Evolutionary conservation across 2,113 vertebrate species (phyloP).

Genomic region (Daboia siamensis): DNA sequence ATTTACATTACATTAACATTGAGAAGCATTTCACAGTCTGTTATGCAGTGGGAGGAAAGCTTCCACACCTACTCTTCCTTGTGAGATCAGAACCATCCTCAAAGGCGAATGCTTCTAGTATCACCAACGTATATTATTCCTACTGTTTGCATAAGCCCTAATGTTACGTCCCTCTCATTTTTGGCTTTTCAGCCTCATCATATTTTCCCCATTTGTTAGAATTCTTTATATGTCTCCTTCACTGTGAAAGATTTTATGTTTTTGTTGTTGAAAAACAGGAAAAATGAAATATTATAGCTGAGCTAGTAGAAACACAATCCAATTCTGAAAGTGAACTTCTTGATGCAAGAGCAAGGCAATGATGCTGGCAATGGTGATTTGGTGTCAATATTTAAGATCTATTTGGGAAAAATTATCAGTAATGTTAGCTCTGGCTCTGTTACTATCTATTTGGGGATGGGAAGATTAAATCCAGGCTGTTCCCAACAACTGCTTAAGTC

Average conservation of each 20-base stretch:
- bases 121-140: not conserved
- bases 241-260: not conserved
- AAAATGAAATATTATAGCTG: constrained; percentile 2
- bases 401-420: not conserved
- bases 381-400: not conserved
- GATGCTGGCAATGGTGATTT: constrained; percentile 10
- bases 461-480: not conserved
- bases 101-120: not conserved
- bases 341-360: not conserved
- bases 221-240: not conserved
- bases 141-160: not conserved
- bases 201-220: not conserved
- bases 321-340: not conserved
- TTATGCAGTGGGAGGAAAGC: not conserved
- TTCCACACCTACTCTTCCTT: not conserved
- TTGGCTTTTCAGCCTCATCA: not conserved
- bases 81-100: not conserved
- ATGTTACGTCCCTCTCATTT: not conserved
- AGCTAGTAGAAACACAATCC: not conserved
- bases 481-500: not conserved
- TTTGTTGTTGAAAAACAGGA: not conserved
- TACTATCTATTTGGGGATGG: not conserved
- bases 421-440: not conserved
- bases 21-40: not conserved
- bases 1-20: not conserved